Conservation (phyloP, 1,140 invertebrate species). For the Cecropterus lyciades region DNA sequence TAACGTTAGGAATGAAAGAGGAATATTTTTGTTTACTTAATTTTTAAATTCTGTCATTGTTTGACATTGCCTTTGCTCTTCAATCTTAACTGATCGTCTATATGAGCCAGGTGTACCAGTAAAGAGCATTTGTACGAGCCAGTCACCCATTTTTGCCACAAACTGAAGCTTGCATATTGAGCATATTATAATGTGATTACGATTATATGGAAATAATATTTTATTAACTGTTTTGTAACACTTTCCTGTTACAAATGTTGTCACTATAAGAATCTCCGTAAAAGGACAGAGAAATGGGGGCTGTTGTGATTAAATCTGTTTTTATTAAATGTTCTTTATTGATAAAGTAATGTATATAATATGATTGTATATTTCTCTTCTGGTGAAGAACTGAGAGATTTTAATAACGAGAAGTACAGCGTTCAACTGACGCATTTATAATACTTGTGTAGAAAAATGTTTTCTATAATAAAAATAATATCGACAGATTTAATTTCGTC, state of each 20-base stretch:
- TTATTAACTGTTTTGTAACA: conserved; percentile 38
- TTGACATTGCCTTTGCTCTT: conserved; percentile 21
- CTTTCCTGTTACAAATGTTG: conserved; percentile 35
- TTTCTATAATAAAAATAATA: conserved; percentile 50
- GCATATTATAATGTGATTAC: conserved; percentile 53
- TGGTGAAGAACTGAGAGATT: conserved; percentile 36
- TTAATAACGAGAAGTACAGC: conserved; percentile 42
- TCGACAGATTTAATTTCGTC: conserved; percentile 59
- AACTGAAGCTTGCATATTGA: conserved; percentile 27
- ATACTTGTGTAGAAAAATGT: conserved; percentile 43
- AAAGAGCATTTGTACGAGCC: conserved; percentile 28
- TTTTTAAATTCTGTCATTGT: neutral
- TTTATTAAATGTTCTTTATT: conserved; percentile 38
- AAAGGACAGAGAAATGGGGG: conserved; percentile 18
- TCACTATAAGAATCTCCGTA: conserved; percentile 41
- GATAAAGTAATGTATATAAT: conserved; percentile 38
- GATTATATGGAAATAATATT: conserved; percentile 42
- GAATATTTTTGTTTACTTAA: conserved; percentile 5
- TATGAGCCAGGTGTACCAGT: conserved; percentile 29
- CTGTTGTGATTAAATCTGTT: conserved; percentile 33
- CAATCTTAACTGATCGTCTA: conserved; percentile 14
- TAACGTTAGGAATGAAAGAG: neutral
- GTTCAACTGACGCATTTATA: conserved; percentile 43
- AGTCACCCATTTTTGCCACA: conserved; percentile 31
- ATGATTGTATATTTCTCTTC: conserved; percentile 37